These are phyloP conservation scores for Rhagoletis zephyria DNA, from an alignment of 1,140 invertebrate genomes.

Conservation along the genomic window DNA sequence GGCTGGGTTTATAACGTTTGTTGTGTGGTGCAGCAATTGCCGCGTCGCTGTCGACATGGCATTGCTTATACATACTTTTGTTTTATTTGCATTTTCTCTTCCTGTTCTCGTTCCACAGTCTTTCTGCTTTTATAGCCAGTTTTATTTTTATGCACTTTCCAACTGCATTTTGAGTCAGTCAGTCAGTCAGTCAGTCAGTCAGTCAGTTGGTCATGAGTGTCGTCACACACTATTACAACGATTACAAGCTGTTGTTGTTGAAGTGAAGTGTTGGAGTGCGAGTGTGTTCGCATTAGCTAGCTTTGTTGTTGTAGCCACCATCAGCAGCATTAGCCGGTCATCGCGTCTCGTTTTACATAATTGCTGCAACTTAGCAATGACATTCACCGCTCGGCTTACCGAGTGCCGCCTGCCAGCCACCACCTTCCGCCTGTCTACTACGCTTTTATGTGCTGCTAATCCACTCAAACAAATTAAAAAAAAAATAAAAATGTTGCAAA, in stretches of 20 bases:
- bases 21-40: not conserved
- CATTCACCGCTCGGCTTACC: not conserved
- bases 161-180: slow-evolving; percentile 53
- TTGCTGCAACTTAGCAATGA: slow-evolving; percentile 51
- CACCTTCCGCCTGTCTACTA: not conserved
- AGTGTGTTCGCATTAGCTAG: not conserved
- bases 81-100: slow-evolving; percentile 17
- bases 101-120: not conserved
- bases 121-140: slow-evolving; percentile 41
- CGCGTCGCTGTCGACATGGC: not conserved
- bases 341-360: slow-evolving; percentile 53
- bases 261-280: slow-evolving; percentile 35
- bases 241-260: slow-evolving; percentile 56
- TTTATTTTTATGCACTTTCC: slow-evolving; percentile 36
- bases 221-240: slow-evolving; percentile 55
- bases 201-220: slow-evolving; percentile 72
- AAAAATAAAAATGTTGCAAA: not conserved
- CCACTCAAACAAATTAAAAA: not conserved
- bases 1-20: not conserved
- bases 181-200: slow-evolving; percentile 57
- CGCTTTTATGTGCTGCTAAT: not conserved
- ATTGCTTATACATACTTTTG: not conserved
- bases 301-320: not conserved
- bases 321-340: not conserved
- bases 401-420: not conserved